These are phyloP conservation scores for Chaenogobius annularis DNA, from an alignment of 2,113 vertebrate species.

Conservation along the genomic window DNA sequence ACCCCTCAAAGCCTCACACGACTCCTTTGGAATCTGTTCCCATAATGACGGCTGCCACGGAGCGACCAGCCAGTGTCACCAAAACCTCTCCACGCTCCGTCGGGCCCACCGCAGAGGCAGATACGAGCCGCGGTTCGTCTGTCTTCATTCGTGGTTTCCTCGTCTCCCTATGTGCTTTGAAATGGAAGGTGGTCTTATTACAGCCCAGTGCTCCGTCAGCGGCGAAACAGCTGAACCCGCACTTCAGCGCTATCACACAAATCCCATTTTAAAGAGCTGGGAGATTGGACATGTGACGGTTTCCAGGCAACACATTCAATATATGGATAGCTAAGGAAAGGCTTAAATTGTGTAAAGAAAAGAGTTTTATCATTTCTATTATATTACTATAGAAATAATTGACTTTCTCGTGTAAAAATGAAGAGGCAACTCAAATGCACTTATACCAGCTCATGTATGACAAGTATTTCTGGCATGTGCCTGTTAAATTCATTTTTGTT, in stretches of 20 bases:
- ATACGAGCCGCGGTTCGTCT: not conserved
- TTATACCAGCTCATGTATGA: not conserved
- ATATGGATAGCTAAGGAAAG: not conserved
- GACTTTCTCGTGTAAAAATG: not conserved
- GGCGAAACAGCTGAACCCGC: constrained; percentile 1
- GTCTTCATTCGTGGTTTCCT: not conserved
- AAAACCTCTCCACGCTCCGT: not conserved
- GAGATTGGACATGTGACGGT: constrained; percentile 4
- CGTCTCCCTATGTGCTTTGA: not conserved
- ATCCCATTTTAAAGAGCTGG: not conserved
- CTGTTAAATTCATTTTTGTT: too few relatives aligned
- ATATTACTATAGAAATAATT: not conserved
- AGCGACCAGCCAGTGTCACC: not conserved
- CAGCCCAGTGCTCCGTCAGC: not conserved
- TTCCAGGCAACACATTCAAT: not conserved
- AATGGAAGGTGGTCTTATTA: constrained; percentile 5
- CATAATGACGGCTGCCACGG: not conserved
- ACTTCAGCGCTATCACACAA: not conserved
- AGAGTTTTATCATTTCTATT: not conserved
- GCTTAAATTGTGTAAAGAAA: not conserved
- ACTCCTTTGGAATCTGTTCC: not conserved
- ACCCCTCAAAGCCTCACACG: not conserved
- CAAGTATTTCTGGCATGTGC: not conserved
- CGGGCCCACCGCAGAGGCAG: not conserved
- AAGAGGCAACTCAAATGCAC: not conserved